Evolutionary conservation across 2,113 vertebrate species (phyloP).

Genomic region (Onychorhynchus coronatus): DNA sequence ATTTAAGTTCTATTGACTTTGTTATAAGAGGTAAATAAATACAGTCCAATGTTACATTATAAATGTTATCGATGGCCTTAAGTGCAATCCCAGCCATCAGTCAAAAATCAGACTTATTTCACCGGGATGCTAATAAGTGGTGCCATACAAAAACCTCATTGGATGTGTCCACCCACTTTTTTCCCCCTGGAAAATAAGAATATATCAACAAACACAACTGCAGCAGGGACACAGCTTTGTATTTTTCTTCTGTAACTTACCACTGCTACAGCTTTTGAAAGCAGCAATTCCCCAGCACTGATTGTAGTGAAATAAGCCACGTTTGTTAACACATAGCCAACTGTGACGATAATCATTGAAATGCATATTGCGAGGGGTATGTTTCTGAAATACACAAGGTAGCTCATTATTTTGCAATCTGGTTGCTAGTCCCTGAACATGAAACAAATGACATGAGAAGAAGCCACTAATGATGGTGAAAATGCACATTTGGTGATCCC

Average conservation of each 20-base stretch:
- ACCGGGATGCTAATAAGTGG: fast-evolving
- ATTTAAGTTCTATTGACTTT: background rate
- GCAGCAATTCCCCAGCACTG: slow-evolving; percentile 85
- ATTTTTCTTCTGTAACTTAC: slow-evolving; percentile 74
- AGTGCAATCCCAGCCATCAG: background rate
- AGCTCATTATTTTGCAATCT: slow-evolving; percentile 45
- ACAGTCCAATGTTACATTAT: background rate
- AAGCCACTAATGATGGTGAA: background rate
- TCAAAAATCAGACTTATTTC: background rate
- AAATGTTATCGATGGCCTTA: background rate
- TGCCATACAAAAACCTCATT: background rate
- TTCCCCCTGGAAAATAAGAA: background rate
- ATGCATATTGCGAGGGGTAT: slow-evolving; percentile 93
- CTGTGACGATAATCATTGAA: slow-evolving; percentile 92
- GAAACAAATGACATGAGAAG: slow-evolving; percentile 27
- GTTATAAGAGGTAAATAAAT: background rate
- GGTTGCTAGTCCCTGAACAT: slow-evolving; percentile 11
- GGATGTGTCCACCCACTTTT: background rate
- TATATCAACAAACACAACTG: background rate
- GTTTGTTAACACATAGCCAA: slow-evolving; percentile 90
- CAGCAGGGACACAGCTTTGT: background rate
- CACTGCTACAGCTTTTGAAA: slow-evolving; percentile 91
- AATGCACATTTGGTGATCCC: background rate
- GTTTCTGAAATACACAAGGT: slow-evolving; percentile 82
- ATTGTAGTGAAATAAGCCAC: slow-evolving; percentile 94